phyloP scores from a whole-genome alignment of 2,113 vertebrate genomes.

The Falcunculus frontatus region DNA sequence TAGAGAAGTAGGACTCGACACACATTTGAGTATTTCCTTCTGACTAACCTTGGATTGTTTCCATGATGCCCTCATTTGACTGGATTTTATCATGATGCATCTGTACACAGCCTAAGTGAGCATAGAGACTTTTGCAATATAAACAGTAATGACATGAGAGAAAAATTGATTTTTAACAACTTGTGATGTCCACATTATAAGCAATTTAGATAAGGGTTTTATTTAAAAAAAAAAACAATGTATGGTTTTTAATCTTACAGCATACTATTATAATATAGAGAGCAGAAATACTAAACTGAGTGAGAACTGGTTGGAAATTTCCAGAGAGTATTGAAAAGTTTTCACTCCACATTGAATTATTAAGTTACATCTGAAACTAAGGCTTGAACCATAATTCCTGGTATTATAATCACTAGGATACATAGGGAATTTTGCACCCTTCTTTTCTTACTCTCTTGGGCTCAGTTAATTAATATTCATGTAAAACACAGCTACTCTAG shows the following conservation, averaged over 20 bases:
- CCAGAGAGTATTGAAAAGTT: neutral
- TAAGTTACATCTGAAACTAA: neutral
- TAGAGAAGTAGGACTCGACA: neutral
- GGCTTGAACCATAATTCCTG: neutral
- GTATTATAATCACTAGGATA: neutral
- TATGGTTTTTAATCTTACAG: neutral
- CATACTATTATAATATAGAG: neutral
- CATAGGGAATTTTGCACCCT: neutral
- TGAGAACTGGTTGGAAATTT: neutral
- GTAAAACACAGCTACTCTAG: neutral
- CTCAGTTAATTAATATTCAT: neutral
- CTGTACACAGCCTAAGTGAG: neutral
- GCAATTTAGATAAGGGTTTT: neutral
- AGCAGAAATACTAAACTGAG: neutral
- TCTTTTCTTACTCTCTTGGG: neutral
- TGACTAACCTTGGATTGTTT: neutral
- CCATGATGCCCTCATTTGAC: neutral
- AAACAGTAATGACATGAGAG: neutral
- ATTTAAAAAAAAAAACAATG: rapidly evolving
- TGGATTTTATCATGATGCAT: neutral
- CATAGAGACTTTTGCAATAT: neutral
- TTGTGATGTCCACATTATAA: neutral
- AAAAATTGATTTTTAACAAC: neutral
- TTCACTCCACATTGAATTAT: neutral
- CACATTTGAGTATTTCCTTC: neutral